Base-by-base conservation (phyloP, 2,113 vertebrate species). In the Taxidea taxus region DNA sequence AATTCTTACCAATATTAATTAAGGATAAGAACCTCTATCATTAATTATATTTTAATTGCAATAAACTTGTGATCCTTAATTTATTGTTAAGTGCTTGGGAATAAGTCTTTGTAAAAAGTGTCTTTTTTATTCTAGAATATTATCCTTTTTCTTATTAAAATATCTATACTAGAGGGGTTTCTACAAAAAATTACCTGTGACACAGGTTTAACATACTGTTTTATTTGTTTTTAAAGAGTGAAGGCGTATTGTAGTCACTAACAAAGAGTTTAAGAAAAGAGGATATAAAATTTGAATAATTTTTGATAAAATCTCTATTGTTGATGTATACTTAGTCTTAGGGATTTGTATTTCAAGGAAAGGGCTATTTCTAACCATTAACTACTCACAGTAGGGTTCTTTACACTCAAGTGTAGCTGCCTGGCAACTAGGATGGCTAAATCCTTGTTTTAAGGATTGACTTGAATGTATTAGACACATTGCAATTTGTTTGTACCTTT, bases 41-140 rank as follows among this genome's bases (percentile, higher is more conserved):
- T 90, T 95, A 97, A 87, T 97, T 84, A 90, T 95, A 88, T 74
- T 84, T 96, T 93, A 94, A 93, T 93, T 94, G 18, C 8, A 96
- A 56, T 81, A 64, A 91, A 95, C 14, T 90, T 75, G 0, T 34
- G 37, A 95, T 92, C 66, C 70, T 90, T 85, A 39, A 6, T 64
- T 96, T 11, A 90, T 4, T 42, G 5, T 78, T 95, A 90, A 70
- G 37, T 16, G 25, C 56, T 93, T 77, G 39, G 39, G 25, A 87
- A 42, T 49, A 75, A 66, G 93, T 97, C 5, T 81, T 91, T 82
- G 1, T 60, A 62, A 86, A 86, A 49, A 84, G 23, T 14, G 27
- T 34, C 6, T 42, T 86, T 86, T 93, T 86, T 85, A 34, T 72
- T 54, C 74, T 1, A 54, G 8, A 66, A 1, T 27, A 66, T 94